Evolutionary conservation across 2,113 vertebrate species (phyloP).

Genomic region (Sphaerodactylus townsendi): DNA sequence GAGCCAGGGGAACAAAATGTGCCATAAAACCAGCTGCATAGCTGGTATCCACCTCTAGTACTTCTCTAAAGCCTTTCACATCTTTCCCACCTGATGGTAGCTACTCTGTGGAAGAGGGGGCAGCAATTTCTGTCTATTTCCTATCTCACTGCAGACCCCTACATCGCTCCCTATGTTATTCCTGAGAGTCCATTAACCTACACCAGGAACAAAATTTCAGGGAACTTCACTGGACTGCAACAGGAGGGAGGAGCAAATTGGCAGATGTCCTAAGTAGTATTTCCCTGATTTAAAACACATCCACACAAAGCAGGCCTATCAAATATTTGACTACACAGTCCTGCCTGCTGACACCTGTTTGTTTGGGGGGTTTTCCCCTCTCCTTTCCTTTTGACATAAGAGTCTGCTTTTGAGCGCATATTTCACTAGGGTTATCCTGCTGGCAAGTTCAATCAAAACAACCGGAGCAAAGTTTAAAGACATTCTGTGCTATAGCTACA

Average conservation of each 20-base stretch:
- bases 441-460: constrained; percentile 58
- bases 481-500: not conserved
- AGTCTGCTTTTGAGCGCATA: constrained; percentile 38
- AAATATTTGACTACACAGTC: constrained; percentile 37
- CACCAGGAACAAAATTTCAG: too few species aligned
- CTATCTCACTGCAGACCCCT: too few species aligned
- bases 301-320: constrained; percentile 52
- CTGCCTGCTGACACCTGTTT: constrained; percentile 60
- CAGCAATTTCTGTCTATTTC: too few species aligned
- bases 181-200: too few species aligned
- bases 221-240: too few species aligned
- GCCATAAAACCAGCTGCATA: not conserved
- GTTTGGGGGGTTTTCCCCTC: too few species aligned
- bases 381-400: constrained; percentile 65
- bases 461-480: not conserved
- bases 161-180: too few species aligned
- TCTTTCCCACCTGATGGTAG: too few species aligned
- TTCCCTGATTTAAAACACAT: not conserved
- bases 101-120: too few species aligned
- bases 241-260: too few species aligned
- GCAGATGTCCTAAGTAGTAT: not conserved
- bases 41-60: too few species aligned
- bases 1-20: not conserved
- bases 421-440: constrained; percentile 50
- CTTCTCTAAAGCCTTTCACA: too few species aligned